A percentile compares a stretch with the other conserved stretches of the same genome.
Conservation (phyloP, 2,797 vertebrate species). For the Falco naumanni region DNA sequence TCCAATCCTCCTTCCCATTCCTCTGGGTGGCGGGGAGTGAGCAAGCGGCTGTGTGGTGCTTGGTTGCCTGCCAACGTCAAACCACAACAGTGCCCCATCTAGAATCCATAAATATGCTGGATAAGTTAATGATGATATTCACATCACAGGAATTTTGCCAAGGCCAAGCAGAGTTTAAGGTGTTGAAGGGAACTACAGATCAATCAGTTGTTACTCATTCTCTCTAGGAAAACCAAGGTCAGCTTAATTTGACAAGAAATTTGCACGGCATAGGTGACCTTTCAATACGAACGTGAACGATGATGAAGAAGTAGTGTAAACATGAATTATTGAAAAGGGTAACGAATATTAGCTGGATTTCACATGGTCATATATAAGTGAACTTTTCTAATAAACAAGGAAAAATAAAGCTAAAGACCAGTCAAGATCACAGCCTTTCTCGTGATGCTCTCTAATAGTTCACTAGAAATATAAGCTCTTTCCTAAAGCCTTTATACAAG, state of each 20-base stretch:
- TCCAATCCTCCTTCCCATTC: too few species aligned
- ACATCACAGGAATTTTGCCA: not conserved
- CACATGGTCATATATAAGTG: not conserved
- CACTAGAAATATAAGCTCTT: not conserved
- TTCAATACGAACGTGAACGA: not conserved
- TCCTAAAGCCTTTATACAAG: not conserved
- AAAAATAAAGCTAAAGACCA: not conserved
- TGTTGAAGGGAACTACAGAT: not conserved
- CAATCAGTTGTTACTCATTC: not conserved
- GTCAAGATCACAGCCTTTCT: not conserved
- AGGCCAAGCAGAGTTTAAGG: not conserved
- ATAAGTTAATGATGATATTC: not conserved
- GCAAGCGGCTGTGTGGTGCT: too few species aligned
- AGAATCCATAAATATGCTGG: not conserved
- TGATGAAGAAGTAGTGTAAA: not conserved
- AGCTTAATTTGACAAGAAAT: not conserved
- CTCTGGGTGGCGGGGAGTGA: too few species aligned
- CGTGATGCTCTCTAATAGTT: not conserved
- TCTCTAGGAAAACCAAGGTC: not conserved
- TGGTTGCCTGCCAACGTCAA: too few species aligned
- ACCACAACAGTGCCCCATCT: too few species aligned
- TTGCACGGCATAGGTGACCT: not conserved
- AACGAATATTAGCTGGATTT: not conserved
- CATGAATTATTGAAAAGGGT: not conserved
- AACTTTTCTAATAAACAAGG: not conserved